Evolutionary conservation across 2,797 vertebrate genomes (phyloP).

Genomic region (Tragopan temminckii): DNA sequence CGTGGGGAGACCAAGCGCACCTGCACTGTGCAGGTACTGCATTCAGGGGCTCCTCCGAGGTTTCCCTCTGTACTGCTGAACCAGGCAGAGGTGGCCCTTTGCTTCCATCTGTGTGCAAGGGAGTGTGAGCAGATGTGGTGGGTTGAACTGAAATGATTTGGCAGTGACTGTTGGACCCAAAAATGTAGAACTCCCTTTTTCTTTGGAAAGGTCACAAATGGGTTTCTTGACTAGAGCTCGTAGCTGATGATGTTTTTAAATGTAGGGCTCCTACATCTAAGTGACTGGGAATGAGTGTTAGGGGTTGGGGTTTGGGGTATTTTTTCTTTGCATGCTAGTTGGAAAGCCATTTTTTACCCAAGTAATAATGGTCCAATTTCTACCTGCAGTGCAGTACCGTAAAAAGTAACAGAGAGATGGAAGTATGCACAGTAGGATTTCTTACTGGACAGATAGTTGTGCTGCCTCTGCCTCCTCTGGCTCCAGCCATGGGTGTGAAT

Average conservation of each 20-base stretch:
- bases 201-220: conserved; percentile 22
- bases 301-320: conserved; percentile 58
- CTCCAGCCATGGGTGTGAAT: not conserved
- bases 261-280: conserved; percentile 49
- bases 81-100: not conserved
- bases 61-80: not conserved
- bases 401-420: conserved; percentile 59
- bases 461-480: not conserved
- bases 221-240: conserved; percentile 55
- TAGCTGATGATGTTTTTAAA: conserved; percentile 25
- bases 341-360: conserved; percentile 51
- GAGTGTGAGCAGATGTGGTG: not conserved
- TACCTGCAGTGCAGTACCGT: conserved; percentile 62
- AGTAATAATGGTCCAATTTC: conserved; percentile 48
- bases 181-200: conserved; percentile 7
- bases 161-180: conserved; percentile 36
- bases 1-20: not conserved
- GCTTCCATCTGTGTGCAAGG: not conserved
- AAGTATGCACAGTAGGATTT: not conserved
- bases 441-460: not conserved
- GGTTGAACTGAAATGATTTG: conserved; percentile 32
- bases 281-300: conserved; percentile 48
- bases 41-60: not conserved
- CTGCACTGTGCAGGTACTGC: not conserved
- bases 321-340: conserved; percentile 75